Evolutionary conservation across 2,797 vertebrate species (phyloP).

Genomic region (Acanthiza pusilla): DNA sequence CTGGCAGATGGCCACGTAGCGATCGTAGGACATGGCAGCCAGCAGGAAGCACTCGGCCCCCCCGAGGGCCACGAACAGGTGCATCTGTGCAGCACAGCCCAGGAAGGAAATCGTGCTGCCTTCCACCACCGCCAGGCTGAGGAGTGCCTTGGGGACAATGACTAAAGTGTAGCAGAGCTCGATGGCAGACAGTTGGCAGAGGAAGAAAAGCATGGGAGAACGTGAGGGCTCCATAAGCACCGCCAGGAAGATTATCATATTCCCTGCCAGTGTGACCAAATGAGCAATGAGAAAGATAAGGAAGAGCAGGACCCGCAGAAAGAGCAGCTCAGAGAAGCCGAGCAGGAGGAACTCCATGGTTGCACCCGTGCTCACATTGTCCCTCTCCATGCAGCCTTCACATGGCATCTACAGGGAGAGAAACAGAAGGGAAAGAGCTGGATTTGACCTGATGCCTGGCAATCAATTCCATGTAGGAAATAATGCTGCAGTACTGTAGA

Average conservation of each 20-base stretch:
- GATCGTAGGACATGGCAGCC: constrained; percentile 5
- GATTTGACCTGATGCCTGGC: not conserved
- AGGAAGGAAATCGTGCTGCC: constrained; percentile 63
- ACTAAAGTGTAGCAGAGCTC: constrained; percentile 73
- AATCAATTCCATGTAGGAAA: not conserved
- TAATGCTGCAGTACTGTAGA: not conserved
- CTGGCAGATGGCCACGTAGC: constrained; percentile 9
- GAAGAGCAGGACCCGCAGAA: constrained; percentile 58
- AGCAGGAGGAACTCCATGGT: constrained; percentile 65
- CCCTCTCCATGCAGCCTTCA: not conserved
- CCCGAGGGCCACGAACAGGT: constrained; percentile 68
- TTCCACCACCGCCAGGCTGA: not conserved
- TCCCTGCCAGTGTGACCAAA: constrained; percentile 60
- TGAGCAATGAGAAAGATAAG: constrained; percentile 59
- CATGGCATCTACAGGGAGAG: constrained; percentile 9
- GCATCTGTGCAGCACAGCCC: constrained; percentile 73
- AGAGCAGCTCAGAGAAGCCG: constrained; percentile 65
- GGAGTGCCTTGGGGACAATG: constrained; percentile 63
- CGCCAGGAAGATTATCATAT: constrained; percentile 59
- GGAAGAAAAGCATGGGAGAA: constrained; percentile 74
- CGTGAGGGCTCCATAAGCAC: constrained; percentile 47
- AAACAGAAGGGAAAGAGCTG: not conserved
- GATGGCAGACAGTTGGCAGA: constrained; percentile 71
- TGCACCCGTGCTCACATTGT: not conserved
- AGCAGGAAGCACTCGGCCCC: constrained; percentile 75